Evolutionary conservation across 2,888 invertebrate genomes (phyloP).

Genomic region (Lepidochrysops patricia): DNA sequence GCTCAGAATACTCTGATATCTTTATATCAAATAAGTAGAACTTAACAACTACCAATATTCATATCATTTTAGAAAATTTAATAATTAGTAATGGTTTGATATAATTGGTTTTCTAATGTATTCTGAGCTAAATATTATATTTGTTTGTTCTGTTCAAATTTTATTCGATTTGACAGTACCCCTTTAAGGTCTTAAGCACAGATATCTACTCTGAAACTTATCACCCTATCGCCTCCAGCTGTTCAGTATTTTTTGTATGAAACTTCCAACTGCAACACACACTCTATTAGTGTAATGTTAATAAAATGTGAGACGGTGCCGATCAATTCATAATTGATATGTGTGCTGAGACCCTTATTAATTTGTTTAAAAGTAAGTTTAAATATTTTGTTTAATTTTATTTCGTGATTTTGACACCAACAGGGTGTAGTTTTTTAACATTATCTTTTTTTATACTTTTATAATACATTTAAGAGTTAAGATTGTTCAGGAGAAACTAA

Average conservation of each 20-base stretch:
- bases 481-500: constrained; percentile 53
- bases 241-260: too few species aligned
- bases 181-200: too few species aligned
- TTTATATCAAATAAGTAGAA: not conserved
- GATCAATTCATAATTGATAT: too few species aligned
- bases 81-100: not conserved
- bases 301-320: too few species aligned
- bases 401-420: not conserved
- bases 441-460: constrained; percentile 14
- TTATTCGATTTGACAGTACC: not conserved
- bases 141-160: not conserved
- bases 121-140: not conserved
- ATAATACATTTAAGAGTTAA: constrained; percentile 22
- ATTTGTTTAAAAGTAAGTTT: not conserved
- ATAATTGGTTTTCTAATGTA: not conserved
- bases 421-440: not conserved
- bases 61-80: not conserved
- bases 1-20: not conserved
- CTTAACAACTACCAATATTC: not conserved
- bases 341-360: too few species aligned
- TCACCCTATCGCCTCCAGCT: too few species aligned
- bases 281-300: too few species aligned
- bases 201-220: too few species aligned
- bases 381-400: not conserved
- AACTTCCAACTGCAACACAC: too few species aligned